These are phyloP conservation scores for Stenodema calcarata DNA, from an alignment of 2,888 invertebrate species.

Conservation along the genomic window DNA sequence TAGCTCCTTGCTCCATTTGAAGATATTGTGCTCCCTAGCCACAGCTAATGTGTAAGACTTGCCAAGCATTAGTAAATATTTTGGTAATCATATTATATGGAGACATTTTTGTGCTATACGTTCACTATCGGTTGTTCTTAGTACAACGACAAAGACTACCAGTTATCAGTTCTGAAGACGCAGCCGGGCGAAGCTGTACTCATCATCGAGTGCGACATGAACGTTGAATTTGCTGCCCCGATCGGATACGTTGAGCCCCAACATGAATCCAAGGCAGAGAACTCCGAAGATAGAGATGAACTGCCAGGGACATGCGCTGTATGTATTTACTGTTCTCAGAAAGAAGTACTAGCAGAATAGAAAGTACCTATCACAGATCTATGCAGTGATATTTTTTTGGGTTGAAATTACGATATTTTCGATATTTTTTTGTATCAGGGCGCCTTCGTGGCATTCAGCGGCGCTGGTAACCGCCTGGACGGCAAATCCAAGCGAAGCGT, in stretches of 20 bases:
- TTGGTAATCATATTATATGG: too few species aligned
- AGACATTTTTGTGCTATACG: too few species aligned
- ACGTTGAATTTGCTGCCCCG: conserved; percentile 97
- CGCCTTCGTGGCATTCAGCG: conserved; percentile 47
- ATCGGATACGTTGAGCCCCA: conserved; percentile 86
- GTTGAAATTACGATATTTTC: neutral
- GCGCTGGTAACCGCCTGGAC: conserved; percentile 40
- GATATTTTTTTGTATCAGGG: neutral
- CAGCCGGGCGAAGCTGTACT: conserved; percentile 93
- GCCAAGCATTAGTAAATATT: too few species aligned
- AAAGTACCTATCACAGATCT: too few species aligned
- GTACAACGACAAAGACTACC: conserved; percentile 31
- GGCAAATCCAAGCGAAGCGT: conserved; percentile 20
- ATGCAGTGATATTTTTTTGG: neutral
- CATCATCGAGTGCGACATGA: conserved; percentile 99
- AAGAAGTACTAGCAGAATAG: too few species aligned
- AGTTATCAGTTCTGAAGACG: conserved; percentile 89
- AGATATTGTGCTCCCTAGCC: too few species aligned
- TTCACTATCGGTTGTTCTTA: neutral
- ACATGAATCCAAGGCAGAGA: neutral
- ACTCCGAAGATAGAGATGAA: neutral
- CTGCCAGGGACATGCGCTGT: too few species aligned
- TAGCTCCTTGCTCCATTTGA: too few species aligned
- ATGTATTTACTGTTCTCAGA: too few species aligned
- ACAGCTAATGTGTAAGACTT: too few species aligned